phyloP scores from a whole-genome alignment of 1,140 invertebrate species.

The Agrilus planipennis region DNA sequence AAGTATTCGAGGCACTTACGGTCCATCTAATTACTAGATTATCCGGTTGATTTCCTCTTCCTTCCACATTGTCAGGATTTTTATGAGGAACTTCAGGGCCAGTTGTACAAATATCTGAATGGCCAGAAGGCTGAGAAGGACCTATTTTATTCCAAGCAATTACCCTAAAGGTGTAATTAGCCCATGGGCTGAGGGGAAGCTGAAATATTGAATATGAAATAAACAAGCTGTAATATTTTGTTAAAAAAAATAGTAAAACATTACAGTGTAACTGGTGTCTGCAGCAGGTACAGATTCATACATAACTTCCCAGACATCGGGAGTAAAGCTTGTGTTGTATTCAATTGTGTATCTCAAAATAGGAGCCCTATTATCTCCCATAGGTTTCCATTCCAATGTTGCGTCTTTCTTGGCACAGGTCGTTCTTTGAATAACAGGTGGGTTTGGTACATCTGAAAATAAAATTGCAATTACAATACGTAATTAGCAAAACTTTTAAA shows the following conservation, averaged over 20 bases:
- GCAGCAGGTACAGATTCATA: constrained; percentile 66
- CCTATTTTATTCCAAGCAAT: constrained; percentile 91
- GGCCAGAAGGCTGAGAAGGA: constrained; percentile 67
- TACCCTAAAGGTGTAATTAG: constrained; percentile 94
- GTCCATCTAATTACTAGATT: constrained; percentile 95
- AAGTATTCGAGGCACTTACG: constrained; percentile 5
- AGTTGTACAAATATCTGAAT: constrained; percentile 75
- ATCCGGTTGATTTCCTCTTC: constrained; percentile 72
- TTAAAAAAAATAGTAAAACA: not conserved
- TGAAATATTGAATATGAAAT: constrained; percentile 9
- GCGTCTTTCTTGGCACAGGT: constrained; percentile 60
- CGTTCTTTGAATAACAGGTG: constrained; percentile 57
- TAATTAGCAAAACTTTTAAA: not conserved
- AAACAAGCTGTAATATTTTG: not conserved
- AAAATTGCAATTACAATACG: constrained; percentile 17
- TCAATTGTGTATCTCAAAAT: constrained; percentile 87
- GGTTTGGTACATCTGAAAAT: constrained; percentile 92
- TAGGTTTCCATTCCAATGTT: constrained; percentile 69
- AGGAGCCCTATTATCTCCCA: constrained; percentile 88
- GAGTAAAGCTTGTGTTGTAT: constrained; percentile 89
- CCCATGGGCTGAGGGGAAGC: constrained; percentile 76
- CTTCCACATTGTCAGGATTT: constrained; percentile 91
- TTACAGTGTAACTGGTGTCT: constrained; percentile 56
- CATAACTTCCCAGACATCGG: constrained; percentile 79
- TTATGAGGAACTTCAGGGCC: constrained; percentile 79